Evolutionary conservation across 2,113 vertebrate genomes (phyloP), one percentile per base, ranked within the genome.

Genomic region (Pavo muticus): DNA sequence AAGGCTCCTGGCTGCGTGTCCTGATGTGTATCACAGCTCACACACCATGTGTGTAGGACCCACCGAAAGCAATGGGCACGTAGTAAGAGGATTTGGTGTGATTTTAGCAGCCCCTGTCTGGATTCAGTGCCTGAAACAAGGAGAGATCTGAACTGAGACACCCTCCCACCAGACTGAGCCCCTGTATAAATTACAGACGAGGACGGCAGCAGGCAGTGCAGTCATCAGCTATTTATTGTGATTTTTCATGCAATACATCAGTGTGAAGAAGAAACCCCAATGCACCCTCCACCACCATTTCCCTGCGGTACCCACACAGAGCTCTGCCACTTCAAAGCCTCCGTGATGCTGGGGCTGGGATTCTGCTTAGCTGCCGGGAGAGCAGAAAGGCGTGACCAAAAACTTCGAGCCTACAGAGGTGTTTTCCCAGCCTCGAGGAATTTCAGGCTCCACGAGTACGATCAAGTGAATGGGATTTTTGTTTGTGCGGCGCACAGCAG

Each of bases 151-250:
- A 74, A 37, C 35, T 14, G 32, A n/a, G 68, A 29, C 48, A 6
- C 8, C 37, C 61, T 30, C 50, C 68, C 48, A 17, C 5, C 39
- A 18, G 14, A 14, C 64, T 35, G 65, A 16, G 15, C n/a, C 59
- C 39, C 15, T 8, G 35, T 44, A 50, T 29, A 11, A 56, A 56
- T 27, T 4, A 14, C 9, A 18, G 6, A 17, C 4, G 10, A 70
- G 48, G 69, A 32, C 10, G 48, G 29, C 65, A 59, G 23, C 54
- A 35, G 16, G 10, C 39, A 17, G 32, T 84, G 92, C 77, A 71
- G 30, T 87, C 67, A 32, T 20, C 68, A 85, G 59, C 59, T 60
- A 2, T 97, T 97, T 97, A 97, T 93, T 97, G 72, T 13, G 25
- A 8, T 35, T 82, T 84, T 63, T 89, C 77, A 84, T 78, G 93